Percentiles rank a stretch among this genome's conserved stretches.
phyloP scores from a whole-genome alignment of 1,140 invertebrate genomes.

The Hylaeus volcanicus region DNA sequence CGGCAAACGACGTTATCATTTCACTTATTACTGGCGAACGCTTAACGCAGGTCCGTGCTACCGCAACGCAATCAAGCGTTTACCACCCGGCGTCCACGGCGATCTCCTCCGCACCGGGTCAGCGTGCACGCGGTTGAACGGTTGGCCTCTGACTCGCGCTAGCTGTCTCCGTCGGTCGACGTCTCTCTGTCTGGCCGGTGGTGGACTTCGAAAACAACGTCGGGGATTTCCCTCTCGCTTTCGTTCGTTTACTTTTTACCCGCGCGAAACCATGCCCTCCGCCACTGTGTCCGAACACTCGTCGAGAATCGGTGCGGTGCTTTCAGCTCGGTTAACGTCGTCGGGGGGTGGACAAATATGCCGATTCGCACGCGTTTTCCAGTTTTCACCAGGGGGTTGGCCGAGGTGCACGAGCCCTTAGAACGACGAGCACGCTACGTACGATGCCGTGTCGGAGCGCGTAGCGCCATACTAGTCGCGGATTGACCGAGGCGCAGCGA shows the following conservation, averaged over 20 bases:
- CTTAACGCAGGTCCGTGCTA: slow-evolving; percentile 14
- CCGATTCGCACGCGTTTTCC: slow-evolving; percentile 42
- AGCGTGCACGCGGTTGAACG: slow-evolving; percentile 49
- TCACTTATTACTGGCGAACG: slow-evolving; percentile 28
- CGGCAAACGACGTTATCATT: slow-evolving; percentile 33
- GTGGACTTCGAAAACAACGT: neutral
- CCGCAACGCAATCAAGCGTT: slow-evolving; percentile 29
- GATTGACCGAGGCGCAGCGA: slow-evolving; percentile 77
- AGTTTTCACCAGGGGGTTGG: neutral
- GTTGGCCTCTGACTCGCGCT: neutral
- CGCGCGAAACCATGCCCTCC: neutral
- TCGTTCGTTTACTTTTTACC: neutral
- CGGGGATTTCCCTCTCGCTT: neutral
- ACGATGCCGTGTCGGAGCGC: slow-evolving; percentile 71
- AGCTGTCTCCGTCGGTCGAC: neutral
- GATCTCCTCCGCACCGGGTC: slow-evolving; percentile 20
- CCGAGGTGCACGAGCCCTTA: slow-evolving; percentile 27
- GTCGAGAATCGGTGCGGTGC: neutral
- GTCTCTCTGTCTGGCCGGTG: neutral
- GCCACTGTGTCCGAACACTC: neutral
- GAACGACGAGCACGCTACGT: slow-evolving; percentile 48
- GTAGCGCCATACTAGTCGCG: slow-evolving; percentile 79
- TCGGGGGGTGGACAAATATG: too few relatives aligned
- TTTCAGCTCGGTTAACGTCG: too few relatives aligned
- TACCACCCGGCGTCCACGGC: slow-evolving; percentile 34